Evolutionary conservation across 2,888 invertebrate genomes (phyloP), one percentile per base, ranked within the genome.

Genomic region (Salticus scenicus): DNA sequence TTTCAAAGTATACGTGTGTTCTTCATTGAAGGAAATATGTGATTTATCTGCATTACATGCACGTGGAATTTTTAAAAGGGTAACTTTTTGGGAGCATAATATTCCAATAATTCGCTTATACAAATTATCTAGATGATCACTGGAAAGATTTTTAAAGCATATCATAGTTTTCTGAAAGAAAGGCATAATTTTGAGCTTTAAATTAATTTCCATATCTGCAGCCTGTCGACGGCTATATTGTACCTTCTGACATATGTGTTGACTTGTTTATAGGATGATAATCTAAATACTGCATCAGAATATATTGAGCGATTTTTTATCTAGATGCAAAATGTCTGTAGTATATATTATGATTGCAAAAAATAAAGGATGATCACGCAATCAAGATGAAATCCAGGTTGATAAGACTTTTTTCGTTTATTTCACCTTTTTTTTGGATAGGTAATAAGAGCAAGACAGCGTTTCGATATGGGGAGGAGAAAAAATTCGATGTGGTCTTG

Each of bases 101-200:
- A 66, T 42, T 75, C 64, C 66, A 66, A 75, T 75, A 67, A 75
- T 74, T 74, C 41, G 37, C 64, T 57, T 24, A 5, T 12, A n/a
- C 51, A 71, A n/a, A 71, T 47, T 71, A 70, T 70, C 37, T 24
- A 24, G 20, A 42, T 42, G 42, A 47, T 47, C 42, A 2, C 42
- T 17, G 14, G 14, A 47, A 10, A 47, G 10, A 2, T 47, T 47
- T 47, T 47, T 17, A 1, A 14, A 47, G n/a, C 42, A 2, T 47
- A 14, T 17, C 17, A 17, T 47, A 14, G 20, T 20, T 57, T 57
- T 12, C 20, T 57, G 24, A n/a, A 57, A 57, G 24, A 24, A 12
- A 24, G 24, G 12, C 24, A 2, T 24, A 57, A 57, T 57, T 57
- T 57, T 5, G 24, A 7, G 57, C 5, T 57, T 24, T 24, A 57